Evolutionary conservation across 2,888 invertebrate genomes (phyloP), one percentile per base, ranked within the genome.

Genomic region (Aethes cnicana): DNA sequence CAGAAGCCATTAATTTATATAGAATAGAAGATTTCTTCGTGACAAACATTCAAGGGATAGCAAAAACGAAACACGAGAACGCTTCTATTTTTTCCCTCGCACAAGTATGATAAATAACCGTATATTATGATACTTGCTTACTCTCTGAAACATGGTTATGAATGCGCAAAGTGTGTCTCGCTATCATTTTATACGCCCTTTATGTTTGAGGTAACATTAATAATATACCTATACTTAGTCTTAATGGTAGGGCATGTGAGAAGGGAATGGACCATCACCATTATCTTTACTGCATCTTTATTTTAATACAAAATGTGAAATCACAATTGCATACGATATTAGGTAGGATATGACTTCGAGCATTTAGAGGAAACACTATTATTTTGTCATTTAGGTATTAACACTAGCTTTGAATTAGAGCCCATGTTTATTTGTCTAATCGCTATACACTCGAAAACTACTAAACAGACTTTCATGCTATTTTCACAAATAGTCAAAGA

Each of bases 81-180:
- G 21, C 32, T 30, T 33, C 32, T 52, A 59, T 67, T 66, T 70
- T 74, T 70, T 69, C 59, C 57, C 63, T 64, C 64, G 67, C 66
- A 56, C 63, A 62, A 61, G 72, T 65, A 72, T 69, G 63, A 72
- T 68, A 69, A 70, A 68, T 57, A 64, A 59, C 56, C 65, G 59
- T 73, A 69, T 66, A 56, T 72, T 67, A 67, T 66, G 57, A 62
- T 66, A 56, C 55, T 57, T 43, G 42, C 56, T 49, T 54, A 53
- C 48, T 37, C 30, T 35, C 49, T 55, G 55, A 48, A 61, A 59
- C 57, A 61, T 59, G 63, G 63, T 63, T 68, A 64, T 64, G 59
- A 65, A 63, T 60, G 65, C 60, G 54, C 59, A 62, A 72, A 56
- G 58, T 59, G 71, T 72, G 64, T 59, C 54, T 46, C 16, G 57